These are phyloP conservation scores for Microtus montanus DNA, from an alignment of 2,113 vertebrate species.

Conservation along the genomic window DNA sequence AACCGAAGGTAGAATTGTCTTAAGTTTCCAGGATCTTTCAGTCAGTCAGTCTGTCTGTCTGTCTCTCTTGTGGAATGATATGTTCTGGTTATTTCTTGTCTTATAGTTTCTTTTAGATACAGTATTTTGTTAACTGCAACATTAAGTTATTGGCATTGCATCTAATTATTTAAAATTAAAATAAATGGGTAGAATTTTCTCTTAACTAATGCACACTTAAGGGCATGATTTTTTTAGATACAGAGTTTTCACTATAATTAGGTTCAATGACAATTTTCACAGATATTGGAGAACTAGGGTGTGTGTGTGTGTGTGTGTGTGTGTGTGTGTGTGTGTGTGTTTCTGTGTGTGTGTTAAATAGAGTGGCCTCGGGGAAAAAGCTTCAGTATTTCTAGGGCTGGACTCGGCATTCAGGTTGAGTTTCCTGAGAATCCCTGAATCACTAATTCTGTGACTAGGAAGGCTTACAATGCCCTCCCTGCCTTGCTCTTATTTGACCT, in stretches of 20 bases:
- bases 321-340: neutral
- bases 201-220: constrained; percentile 6
- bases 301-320: neutral
- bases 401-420: neutral
- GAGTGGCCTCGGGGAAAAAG: neutral
- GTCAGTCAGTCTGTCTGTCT: too few relatives aligned
- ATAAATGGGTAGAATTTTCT: constrained; percentile 15
- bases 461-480: neutral
- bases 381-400: neutral
- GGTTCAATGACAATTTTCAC: constrained; percentile 25
- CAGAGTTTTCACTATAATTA: neutral
- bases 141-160: constrained; percentile 40
- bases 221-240: neutral
- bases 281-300: constrained; percentile 3
- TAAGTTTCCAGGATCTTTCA: constrained; percentile 32
- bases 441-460: neutral
- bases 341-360: neutral
- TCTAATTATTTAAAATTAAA: constrained; percentile 52
- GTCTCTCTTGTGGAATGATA: neutral
- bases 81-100: constrained; percentile 30
- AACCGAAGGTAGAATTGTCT: constrained; percentile 39
- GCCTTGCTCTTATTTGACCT: constrained; percentile 5
- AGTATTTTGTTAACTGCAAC: constrained; percentile 49
- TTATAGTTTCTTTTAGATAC: constrained; percentile 33
- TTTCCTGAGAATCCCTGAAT: neutral